A percentile compares a stretch with the other conserved stretches of the same genome.
phyloP scores from a whole-genome alignment of 37 sponge, comb jelly and placozoan species.

The Lycopodina hypogea region DNA sequence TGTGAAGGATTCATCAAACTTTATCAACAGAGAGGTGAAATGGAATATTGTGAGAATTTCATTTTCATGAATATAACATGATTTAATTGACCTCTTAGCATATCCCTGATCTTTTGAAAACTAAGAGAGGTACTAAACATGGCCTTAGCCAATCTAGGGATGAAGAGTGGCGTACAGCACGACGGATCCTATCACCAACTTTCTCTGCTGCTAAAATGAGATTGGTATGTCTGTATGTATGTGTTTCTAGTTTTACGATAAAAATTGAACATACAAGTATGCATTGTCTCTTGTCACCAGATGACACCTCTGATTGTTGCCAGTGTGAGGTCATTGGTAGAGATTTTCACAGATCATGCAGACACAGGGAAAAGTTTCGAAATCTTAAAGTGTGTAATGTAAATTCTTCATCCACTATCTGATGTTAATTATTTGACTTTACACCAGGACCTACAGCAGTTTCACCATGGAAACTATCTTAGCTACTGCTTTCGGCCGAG shows the following conservation, averaged over 20 bases:
- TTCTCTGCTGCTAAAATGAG: slow-evolving; percentile 63
- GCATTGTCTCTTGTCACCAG: background rate
- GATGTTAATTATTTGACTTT: background rate
- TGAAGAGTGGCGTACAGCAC: slow-evolving; percentile 43
- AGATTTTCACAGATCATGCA: slow-evolving; percentile 20
- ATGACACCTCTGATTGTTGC: slow-evolving; percentile 61
- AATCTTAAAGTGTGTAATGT: slow-evolving; percentile 27
- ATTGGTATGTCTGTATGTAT: slow-evolving; percentile 19
- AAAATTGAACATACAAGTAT: no score
- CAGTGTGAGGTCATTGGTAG: slow-evolving; percentile 22
- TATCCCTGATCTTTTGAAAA: background rate
- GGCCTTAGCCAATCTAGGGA: slow-evolving; percentile 43
- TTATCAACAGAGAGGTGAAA: slow-evolving; percentile 22
- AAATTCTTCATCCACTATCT: background rate
- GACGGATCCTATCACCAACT: slow-evolving; percentile 51
- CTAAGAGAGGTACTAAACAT: background rate
- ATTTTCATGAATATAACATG: background rate
- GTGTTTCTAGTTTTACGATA: background rate
- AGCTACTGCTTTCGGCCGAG: slow-evolving; percentile 60
- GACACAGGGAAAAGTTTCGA: slow-evolving; percentile 49
- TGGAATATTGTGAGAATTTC: background rate
- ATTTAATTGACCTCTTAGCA: slow-evolving; percentile 8
- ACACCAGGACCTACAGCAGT: slow-evolving; percentile 13
- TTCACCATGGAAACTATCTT: slow-evolving; percentile 69
- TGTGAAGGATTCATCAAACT: slow-evolving; percentile 22